Evolutionary conservation across 2,888 invertebrate genomes (phyloP).

Genomic region (Agriotes lineatus): DNA sequence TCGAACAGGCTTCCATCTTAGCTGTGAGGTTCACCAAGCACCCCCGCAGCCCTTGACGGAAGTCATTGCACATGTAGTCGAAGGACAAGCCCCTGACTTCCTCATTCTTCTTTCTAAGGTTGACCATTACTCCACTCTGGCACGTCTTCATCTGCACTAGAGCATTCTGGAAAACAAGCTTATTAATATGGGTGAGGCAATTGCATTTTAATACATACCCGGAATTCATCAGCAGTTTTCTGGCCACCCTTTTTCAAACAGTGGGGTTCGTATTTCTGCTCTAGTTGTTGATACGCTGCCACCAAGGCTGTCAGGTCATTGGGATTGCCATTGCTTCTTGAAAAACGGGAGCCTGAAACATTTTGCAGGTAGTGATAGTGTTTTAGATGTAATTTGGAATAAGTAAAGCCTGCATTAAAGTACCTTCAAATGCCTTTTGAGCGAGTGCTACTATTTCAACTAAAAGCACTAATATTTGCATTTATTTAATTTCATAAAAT

Average conservation of each 20-base stretch:
- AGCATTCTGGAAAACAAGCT: constrained; percentile 19
- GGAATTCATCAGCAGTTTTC: constrained; percentile 17
- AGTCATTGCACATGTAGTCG: constrained; percentile 25
- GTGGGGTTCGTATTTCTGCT: constrained; percentile 20
- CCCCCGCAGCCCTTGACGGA: constrained; percentile 12
- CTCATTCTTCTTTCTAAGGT: constrained; percentile 1
- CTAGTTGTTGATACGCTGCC: background rate
- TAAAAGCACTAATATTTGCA: too few species aligned
- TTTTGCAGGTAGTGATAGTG: too few species aligned
- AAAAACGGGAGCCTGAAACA: too few species aligned
- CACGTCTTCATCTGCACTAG: constrained; percentile 20
- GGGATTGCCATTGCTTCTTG: too few species aligned
- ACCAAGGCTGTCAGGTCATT: too few species aligned
- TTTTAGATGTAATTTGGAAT: too few species aligned
- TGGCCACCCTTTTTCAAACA: constrained; percentile 25
- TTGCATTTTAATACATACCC: too few species aligned
- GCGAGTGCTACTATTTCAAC: too few species aligned
- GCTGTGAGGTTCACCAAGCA: constrained; percentile 18
- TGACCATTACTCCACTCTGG: background rate
- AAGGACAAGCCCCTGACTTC: constrained; percentile 15
- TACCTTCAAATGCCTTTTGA: too few species aligned
- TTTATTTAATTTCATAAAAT: too few species aligned
- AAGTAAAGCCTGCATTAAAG: too few species aligned
- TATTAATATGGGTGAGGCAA: too few species aligned
- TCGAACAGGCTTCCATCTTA: constrained; percentile 25